Conservation (phyloP, 2,113 vertebrate genomes). For the Hiodon alosoides region DNA sequence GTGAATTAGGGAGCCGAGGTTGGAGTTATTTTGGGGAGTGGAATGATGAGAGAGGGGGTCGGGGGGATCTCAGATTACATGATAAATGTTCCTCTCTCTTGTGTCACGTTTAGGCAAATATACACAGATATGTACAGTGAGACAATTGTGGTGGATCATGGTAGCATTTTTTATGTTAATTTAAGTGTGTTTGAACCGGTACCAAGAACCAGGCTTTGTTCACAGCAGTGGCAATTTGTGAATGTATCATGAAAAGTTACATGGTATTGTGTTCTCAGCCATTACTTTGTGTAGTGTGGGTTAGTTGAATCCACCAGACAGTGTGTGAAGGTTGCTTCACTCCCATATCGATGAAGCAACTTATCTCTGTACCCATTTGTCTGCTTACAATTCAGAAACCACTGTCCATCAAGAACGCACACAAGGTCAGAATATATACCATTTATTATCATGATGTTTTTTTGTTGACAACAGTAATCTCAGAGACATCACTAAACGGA, state of each 20-base stretch:
- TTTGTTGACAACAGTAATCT: slow-evolving; percentile 48
- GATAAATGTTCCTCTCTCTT: slow-evolving; percentile 2
- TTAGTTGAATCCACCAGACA: too few species aligned
- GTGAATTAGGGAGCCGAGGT: slow-evolving; percentile 17
- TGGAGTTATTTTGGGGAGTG: slow-evolving; percentile 58
- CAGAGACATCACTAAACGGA: slow-evolving; percentile 59
- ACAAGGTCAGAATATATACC: slow-evolving; percentile 46
- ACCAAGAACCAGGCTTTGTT: background rate
- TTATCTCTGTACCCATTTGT: background rate
- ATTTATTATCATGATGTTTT: slow-evolving; percentile 47
- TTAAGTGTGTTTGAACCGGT: background rate
- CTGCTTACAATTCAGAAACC: background rate
- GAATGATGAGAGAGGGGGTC: slow-evolving; percentile 36
- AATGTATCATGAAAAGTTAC: too few species aligned
- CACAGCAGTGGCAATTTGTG: too few species aligned
- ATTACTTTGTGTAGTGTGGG: background rate
- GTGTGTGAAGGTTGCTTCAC: too few species aligned
- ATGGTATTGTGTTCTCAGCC: background rate
- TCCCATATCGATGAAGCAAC: too few species aligned
- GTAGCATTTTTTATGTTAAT: too few species aligned
- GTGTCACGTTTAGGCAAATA: slow-evolving; percentile 5
- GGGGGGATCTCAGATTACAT: slow-evolving; percentile 46
- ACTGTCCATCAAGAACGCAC: slow-evolving; percentile 9
- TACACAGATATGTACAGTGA: slow-evolving; percentile 10
- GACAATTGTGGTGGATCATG: slow-evolving; percentile 1